Base-by-base conservation (phyloP, 2,113 vertebrate genomes). In the Smithornis capensis region DNA sequence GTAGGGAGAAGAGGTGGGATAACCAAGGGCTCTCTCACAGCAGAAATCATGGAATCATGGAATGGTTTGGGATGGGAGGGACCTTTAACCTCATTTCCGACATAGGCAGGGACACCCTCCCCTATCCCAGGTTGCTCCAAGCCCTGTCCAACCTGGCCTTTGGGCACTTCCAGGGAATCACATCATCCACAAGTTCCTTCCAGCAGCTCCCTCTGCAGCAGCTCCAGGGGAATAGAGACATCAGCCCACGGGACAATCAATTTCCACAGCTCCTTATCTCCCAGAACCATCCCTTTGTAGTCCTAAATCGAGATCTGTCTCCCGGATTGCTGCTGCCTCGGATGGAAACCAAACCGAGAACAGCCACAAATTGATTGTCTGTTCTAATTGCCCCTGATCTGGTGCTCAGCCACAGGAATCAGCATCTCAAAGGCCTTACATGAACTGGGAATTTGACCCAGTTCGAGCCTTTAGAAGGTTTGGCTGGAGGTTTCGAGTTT, bases 241-340 rank as follows among this genome's bases (percentile, higher is more conserved):
- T 57, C 65, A 33, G 79, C 60, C 5, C 82, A 65, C 2, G 75
- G 86, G 79, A 84, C 79, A 94, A 67, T 88, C 91, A 84, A 70
- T 92, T 94, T 90, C 8, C 87, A 90, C 89, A 67, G 82, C 23
- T 2, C 2, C 37, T 85, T 82, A 88, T 82, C 90, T 94, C 68
- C 60, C 14, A 70, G 69, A 94, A 67, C 75, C 81, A 74, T 45
- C 89, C 87, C 92, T 92, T 67, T 79, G 92, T 45, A 71, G 70
- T 68, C 89, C 92, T 44, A 50, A 79, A 83, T 71, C 31, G 38
- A 71, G 94, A 94, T 92, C 85, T 53, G 47, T 23, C 70, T 76
- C 59, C 79, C 83, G 56, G 91, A 93, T 84, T 84, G 85, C 64
- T 44, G 60, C 24, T 50, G 64, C 92, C 90, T 92, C 89, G 71